Evolutionary conservation across 53 echinoderm and acorn worm genomes (phyloP).

Genomic region (Henricia sp.): DNA sequence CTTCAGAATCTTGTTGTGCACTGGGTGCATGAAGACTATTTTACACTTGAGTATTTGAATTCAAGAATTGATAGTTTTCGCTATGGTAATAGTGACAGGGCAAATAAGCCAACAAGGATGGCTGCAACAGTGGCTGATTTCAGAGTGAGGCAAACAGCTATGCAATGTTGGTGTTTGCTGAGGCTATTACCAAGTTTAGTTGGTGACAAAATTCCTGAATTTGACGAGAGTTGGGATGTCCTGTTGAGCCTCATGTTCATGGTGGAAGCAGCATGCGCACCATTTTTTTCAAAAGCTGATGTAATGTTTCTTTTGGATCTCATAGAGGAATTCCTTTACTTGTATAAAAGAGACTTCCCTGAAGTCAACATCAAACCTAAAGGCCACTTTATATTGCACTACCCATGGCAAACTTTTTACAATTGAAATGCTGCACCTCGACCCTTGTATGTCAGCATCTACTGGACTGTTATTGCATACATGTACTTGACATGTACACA

Average conservation of each 20-base stretch:
- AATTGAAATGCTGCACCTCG: too few species aligned
- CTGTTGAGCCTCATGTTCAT: conserved; percentile 27
- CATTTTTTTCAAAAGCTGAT: conserved; percentile 38
- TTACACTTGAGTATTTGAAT: conserved; percentile 32
- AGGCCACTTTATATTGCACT: conserved; percentile 3
- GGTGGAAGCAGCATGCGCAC: conserved; percentile 48
- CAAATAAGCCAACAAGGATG: conserved; percentile 47
- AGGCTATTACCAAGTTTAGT: conserved; percentile 26
- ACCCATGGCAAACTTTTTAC: background rate
- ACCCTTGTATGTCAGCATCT: too few species aligned
- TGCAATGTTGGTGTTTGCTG: conserved; percentile 17
- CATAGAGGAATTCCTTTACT: conserved; percentile 8
- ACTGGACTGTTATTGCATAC: too few species aligned
- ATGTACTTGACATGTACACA: too few species aligned
- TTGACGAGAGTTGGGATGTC: conserved; percentile 14
- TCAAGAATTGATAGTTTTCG: conserved; percentile 33
- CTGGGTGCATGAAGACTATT: conserved; percentile 49
- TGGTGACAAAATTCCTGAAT: conserved; percentile 32
- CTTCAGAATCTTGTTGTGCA: conserved; percentile 15
- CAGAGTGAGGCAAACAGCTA: conserved; percentile 23
- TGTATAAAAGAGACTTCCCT: conserved; percentile 33
- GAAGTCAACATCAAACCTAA: conserved; percentile 24
- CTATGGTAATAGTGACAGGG: conserved; percentile 36
- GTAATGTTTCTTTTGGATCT: conserved; percentile 8
- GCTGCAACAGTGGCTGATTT: conserved; percentile 11